Base-by-base conservation (phyloP, 2,113 vertebrate genomes). In the Apistogramma diplotaenia region DNA sequence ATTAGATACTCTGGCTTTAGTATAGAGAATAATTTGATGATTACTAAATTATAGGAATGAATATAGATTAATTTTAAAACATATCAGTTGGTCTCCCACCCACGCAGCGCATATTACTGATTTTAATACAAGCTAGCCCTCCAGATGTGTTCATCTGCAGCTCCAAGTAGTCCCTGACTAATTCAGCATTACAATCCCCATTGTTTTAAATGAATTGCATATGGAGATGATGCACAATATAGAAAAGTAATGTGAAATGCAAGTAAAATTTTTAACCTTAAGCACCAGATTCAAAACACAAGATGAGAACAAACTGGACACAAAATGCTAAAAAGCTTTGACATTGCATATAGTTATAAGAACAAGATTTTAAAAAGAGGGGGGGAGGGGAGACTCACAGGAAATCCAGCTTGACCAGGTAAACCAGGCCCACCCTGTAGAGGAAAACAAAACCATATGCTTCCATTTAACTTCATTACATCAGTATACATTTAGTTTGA, bases 401-500 rank as follows among this genome's bases (percentile, higher is more conserved):
- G 95, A 79, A 95, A 95, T 88, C 95, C 95, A 85, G 95, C 94
- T 83, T 92, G 88, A 7, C 95, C 95, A 75, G 94, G 90, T 29
- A 90, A 2, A 82, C 94, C 94, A 74, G 67, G 21, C 51, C 74
- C 82, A 60, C 91, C 93, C 95, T 96, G 86, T 21, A 49, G 2
- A 86, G 19, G 35, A 74, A 16, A 87, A 61, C 7, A 78, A 29
- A 74, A 5, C 67, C 18, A 74, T 8, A 51, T 31, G 16, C 7
- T 12, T n/a, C 12, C 16, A n/a, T 56, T 70, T 23, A 75, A 29
- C 43, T 49, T 51, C 10, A 70, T 70, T 51, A 70, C 25, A 70
- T 51, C 16, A 13, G 43, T n/a, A 19, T 13, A 8, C 29, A 31
- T 31, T 31, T 31, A 4, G 29, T 35, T 35, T 35, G 33, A 9